Evolutionary conservation across 2,888 invertebrate species (phyloP).

Genomic region (Cantharis lateralis): DNA sequence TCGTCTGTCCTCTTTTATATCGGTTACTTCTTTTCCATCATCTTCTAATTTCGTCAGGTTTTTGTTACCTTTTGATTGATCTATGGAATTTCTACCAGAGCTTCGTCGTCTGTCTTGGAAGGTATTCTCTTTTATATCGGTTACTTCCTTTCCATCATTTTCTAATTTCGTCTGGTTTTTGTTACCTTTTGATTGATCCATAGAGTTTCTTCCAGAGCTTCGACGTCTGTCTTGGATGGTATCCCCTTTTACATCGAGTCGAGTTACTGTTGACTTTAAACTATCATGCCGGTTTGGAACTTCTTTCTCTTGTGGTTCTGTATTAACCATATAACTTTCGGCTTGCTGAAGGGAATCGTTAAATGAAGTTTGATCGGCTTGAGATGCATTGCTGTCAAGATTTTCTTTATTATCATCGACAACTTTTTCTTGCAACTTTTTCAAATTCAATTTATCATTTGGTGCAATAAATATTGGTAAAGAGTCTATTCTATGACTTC

Average conservation of each 20-base stretch:
- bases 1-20: neutral
- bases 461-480: neutral
- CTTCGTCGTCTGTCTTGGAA: no score
- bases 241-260: neutral
- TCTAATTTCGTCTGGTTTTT: neutral
- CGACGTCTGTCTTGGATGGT: neutral
- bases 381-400: neutral
- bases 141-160: neutral
- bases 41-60: neutral
- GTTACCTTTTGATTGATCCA: neutral
- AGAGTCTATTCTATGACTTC: neutral
- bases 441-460: neutral
- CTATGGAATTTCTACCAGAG: no score
- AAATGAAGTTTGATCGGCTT: neutral
- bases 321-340: neutral
- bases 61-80: neutral
- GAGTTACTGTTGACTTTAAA: neutral
- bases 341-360: neutral
- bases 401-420: neutral
- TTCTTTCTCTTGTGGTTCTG: neutral
- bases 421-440: neutral
- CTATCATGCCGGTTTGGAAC: neutral
- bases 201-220: neutral
- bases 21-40: neutral
- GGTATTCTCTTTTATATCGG: neutral